Percentiles rank a stretch among this genome's conserved stretches.
Conservation (phyloP, 92 coral and sea anemone genomes). For the Chrysogorgia sp. region DNA sequence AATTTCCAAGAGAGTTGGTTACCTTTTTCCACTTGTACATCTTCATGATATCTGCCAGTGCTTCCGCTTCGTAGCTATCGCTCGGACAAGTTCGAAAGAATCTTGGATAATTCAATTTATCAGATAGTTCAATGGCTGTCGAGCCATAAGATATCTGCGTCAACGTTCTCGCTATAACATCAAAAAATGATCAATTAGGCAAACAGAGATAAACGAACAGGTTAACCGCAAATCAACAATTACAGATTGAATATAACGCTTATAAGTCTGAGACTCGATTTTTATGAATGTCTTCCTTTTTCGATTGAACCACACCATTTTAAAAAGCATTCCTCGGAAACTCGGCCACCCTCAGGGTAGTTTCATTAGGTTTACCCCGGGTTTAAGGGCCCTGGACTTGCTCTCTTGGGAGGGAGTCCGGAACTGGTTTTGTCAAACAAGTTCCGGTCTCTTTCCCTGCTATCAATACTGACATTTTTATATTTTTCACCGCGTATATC, state of each 20-base stretch:
- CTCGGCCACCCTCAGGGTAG: too few relatives aligned
- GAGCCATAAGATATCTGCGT: conserved; percentile 97
- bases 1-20: neutral
- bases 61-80: conserved; percentile 83
- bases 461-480: neutral
- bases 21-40: conserved; percentile 96
- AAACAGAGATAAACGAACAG: too few relatives aligned
- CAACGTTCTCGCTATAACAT: conserved; percentile 68
- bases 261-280: too few relatives aligned
- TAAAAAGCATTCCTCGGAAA: too few relatives aligned
- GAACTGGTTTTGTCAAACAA: neutral
- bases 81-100: conserved; percentile 93
- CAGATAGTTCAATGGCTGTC: conserved; percentile 81
- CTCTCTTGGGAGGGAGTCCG: neutral
- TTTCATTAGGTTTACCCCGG: too few relatives aligned
- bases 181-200: conserved; percentile 1
- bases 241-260: too few relatives aligned
- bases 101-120: conserved; percentile 90
- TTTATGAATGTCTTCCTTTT: too few relatives aligned
- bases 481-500: neutral
- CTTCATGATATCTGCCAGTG: conserved; percentile 82
- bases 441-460: neutral
- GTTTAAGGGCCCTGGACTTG: too few relatives aligned
- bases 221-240: too few relatives aligned
- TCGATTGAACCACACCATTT: too few relatives aligned